phyloP scores from a whole-genome alignment of 2,113 vertebrate species.

The Hypocryptadius cinnamomeus region DNA sequence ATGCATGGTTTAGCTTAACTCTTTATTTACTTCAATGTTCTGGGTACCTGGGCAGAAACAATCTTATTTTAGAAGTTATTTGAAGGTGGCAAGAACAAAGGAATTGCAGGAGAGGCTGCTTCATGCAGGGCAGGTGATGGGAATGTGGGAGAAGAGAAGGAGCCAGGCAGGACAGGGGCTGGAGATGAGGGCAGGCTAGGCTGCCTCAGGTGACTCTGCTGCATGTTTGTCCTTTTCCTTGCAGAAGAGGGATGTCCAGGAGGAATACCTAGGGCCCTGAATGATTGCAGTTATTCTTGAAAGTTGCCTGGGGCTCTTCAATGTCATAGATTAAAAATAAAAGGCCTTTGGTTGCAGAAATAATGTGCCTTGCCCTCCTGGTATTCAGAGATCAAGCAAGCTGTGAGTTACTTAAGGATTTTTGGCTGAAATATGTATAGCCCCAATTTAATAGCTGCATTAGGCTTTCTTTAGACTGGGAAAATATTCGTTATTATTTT shows the following conservation, averaged over 20 bases:
- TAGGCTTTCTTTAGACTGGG: neutral
- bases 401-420: neutral
- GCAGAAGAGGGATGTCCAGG: neutral
- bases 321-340: neutral
- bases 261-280: neutral
- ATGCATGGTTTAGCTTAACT: neutral
- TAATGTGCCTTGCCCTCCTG: neutral
- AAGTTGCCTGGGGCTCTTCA: neutral
- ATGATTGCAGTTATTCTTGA: neutral
- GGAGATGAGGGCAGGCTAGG: neutral
- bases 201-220: neutral
- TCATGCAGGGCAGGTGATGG: neutral
- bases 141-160: neutral
- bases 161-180: neutral
- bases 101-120: neutral
- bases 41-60: neutral
- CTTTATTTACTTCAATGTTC: neutral
- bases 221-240: neutral
- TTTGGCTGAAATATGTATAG: neutral
- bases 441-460: neutral
- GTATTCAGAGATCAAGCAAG: neutral
- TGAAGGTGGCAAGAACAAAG: neutral
- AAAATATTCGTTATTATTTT: neutral
- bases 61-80: neutral
- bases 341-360: neutral